Percentiles rank a stretch among this genome's conserved stretches.
These are phyloP conservation scores for Sorex fumeus DNA, from an alignment of 2,113 vertebrate species.

Conservation along the genomic window DNA sequence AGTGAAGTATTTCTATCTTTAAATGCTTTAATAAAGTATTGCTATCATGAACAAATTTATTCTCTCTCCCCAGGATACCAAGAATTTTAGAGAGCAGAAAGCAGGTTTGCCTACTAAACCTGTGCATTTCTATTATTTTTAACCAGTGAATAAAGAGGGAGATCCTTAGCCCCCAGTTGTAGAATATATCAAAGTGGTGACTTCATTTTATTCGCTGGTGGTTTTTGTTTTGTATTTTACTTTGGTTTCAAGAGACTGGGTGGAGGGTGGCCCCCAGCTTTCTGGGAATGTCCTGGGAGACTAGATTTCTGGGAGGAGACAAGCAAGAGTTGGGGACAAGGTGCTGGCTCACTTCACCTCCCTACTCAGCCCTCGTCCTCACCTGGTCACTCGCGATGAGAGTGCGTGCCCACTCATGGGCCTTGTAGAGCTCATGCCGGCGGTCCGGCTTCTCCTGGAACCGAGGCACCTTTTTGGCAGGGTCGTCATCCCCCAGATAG, in stretches of 20 bases:
- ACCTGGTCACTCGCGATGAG: constrained; percentile 89
- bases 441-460: constrained; percentile 91
- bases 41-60: not conserved
- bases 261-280: not conserved
- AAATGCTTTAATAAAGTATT: not conserved
- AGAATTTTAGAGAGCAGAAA: not conserved
- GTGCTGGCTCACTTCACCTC: not conserved
- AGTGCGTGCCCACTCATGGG: constrained; percentile 88
- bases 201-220: not conserved
- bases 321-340: not conserved
- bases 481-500: constrained; percentile 88
- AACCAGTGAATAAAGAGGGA: not conserved
- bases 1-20: no score
- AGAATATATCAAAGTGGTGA: not conserved
- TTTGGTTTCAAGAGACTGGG: not conserved
- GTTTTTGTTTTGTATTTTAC: not conserved
- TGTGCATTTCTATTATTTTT: not conserved
- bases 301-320: not conserved
- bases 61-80: not conserved
- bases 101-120: not conserved
- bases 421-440: constrained; percentile 91
- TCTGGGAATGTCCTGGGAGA: not conserved
- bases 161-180: not conserved
- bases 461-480: constrained; percentile 90
- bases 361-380: not conserved